These are phyloP conservation scores for Sycophila sp. DNA, from an alignment of 1,140 invertebrate genomes.

Conservation along the genomic window DNA sequence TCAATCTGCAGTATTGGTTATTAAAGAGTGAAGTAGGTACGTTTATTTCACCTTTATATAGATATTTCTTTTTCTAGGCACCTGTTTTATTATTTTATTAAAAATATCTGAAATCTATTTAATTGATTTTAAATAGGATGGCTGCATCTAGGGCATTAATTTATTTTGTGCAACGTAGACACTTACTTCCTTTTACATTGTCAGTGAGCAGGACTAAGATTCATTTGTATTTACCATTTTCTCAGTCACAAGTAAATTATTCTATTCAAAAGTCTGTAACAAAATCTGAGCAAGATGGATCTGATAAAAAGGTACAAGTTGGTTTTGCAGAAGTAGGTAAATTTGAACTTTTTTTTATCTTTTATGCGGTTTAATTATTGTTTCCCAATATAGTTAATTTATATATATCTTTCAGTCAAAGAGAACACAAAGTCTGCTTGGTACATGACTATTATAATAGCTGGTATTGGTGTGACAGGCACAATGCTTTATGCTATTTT, in stretches of 20 bases:
- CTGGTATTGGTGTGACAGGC: constrained; percentile 80
- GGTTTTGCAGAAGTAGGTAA: constrained; percentile 58
- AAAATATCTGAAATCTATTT: background rate
- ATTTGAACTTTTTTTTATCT: background rate
- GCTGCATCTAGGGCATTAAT: constrained; percentile 47
- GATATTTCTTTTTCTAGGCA: background rate
- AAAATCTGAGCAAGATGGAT: constrained; percentile 42
- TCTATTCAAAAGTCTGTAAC: constrained; percentile 48
- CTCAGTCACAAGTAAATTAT: constrained; percentile 39
- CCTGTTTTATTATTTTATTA: background rate
- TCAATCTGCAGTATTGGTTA: background rate
- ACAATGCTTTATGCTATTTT: constrained; percentile 85
- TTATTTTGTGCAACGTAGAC: constrained; percentile 42
- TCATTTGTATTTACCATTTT: constrained; percentile 18
- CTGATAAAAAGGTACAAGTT: constrained; percentile 48
- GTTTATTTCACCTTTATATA: background rate
- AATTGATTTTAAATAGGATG: constrained; percentile 45
- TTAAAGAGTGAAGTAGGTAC: background rate
- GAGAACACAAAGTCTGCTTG: constrained; percentile 87
- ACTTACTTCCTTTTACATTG: constrained; percentile 29
- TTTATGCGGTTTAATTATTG: background rate
- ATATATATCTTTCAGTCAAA: constrained; percentile 71
- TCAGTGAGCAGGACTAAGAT: constrained; percentile 29
- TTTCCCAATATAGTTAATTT: constrained; percentile 6
- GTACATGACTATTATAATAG: constrained; percentile 82